Percentiles rank a stretch among this genome's conserved stretches.
Evolutionary conservation across 2,888 invertebrate species (phyloP).

Genomic region (Pimpla rufipes): DNA sequence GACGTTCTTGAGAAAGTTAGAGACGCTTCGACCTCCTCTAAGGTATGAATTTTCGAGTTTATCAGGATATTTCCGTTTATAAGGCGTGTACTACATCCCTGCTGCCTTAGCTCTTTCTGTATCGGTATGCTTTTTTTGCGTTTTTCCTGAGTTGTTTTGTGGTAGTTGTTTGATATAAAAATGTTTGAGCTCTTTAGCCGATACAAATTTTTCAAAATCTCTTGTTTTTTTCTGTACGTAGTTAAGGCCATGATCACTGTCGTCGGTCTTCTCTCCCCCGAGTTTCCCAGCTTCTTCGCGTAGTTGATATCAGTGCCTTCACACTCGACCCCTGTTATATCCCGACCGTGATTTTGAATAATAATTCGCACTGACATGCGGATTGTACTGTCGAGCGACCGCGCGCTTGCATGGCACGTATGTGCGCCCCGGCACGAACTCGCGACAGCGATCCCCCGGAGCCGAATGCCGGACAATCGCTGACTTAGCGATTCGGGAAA

Average conservation of each 20-base stretch:
- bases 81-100: not conserved
- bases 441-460: too few relatives aligned
- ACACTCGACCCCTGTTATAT: too few relatives aligned
- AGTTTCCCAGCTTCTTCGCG: too few relatives aligned
- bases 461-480: too few relatives aligned
- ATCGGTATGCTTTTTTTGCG: not conserved
- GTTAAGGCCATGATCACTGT: conserved; percentile 18
- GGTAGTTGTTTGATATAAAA: conserved; percentile 16
- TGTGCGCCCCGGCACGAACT: too few relatives aligned
- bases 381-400: too few relatives aligned
- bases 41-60: conserved; percentile 1
- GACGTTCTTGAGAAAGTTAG: not conserved
- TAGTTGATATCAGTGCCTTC: too few relatives aligned
- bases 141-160: conserved; percentile 15
- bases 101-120: not conserved
- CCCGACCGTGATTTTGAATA: too few relatives aligned
- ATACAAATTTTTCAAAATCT: not conserved
- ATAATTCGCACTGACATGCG: too few relatives aligned
- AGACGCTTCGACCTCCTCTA: not conserved
- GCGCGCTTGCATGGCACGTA: too few relatives aligned
- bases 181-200: conserved; percentile 11
- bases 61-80: conserved; percentile 16
- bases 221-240: conserved; percentile 4
- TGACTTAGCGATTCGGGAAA: too few relatives aligned
- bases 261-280: too few relatives aligned